Conservation (phyloP, 2,797 vertebrate genomes). For the Anolis apletophallus region DNA sequence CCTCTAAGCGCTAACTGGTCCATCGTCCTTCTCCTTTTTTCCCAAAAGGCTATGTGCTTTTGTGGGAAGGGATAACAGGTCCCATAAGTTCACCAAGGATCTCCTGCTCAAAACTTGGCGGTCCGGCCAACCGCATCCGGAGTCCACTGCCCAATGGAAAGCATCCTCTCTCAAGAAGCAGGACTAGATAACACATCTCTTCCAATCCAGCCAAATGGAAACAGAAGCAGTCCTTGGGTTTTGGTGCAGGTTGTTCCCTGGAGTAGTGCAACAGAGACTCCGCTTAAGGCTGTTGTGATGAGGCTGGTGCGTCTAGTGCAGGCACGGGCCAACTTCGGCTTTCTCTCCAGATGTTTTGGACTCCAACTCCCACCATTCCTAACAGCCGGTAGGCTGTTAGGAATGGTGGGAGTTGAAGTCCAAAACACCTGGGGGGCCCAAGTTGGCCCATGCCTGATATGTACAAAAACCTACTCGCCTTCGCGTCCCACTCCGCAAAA, state of each 20-base stretch:
- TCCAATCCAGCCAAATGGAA: no score
- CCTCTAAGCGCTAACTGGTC: not conserved
- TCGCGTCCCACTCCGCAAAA: not conserved
- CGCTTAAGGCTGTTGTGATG: slow-evolving; percentile 35
- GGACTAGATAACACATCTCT: not conserved
- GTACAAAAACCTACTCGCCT: not conserved
- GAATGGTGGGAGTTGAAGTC: no score
- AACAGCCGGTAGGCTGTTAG: not conserved
- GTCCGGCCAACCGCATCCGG: not conserved
- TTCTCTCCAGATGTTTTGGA: no score
- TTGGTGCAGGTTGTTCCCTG: not conserved
- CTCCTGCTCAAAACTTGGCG: not conserved
- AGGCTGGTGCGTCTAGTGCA: not conserved
- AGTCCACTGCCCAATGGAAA: not conserved
- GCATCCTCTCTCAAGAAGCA: not conserved
- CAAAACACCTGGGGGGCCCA: no score
- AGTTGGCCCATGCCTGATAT: no score
- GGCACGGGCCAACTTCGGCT: no score
- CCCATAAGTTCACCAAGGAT: no score
- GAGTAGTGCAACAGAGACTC: slow-evolving; percentile 36
- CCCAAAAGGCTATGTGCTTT: not conserved
- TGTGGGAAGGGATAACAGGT: not conserved
- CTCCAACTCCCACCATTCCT: no score
- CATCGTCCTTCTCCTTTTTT: not conserved
- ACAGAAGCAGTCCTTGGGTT: not conserved